Evolutionary conservation across 2,797 vertebrate genomes (phyloP).

Genomic region (Sebastes ruberrimus): DNA sequence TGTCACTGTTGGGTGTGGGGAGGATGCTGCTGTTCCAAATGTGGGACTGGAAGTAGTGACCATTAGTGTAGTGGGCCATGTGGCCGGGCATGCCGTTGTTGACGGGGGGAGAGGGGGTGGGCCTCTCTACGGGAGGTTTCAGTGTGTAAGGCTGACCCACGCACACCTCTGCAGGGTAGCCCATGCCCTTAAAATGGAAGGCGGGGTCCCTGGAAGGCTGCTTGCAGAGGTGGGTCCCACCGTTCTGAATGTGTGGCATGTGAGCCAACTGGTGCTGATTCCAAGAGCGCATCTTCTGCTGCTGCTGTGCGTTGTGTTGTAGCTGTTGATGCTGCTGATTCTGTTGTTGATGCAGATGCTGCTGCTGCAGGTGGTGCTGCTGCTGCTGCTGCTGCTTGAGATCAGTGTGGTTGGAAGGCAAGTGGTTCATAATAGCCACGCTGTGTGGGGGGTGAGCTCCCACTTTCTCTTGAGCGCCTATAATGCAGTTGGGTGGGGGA

Average conservation of each 20-base stretch:
- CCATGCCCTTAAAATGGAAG: slow-evolving; percentile 89
- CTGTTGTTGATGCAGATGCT: slow-evolving; percentile 68
- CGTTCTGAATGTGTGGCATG: slow-evolving; percentile 91
- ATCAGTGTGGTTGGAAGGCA: slow-evolving; percentile 89
- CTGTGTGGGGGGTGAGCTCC: slow-evolving; percentile 82
- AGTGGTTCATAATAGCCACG: slow-evolving; percentile 88
- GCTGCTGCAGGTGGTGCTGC: slow-evolving; percentile 43
- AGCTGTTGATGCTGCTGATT: slow-evolving; percentile 74
- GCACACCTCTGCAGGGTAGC: slow-evolving; percentile 94
- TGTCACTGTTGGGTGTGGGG: slow-evolving; percentile 99
- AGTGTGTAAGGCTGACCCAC: slow-evolving; percentile 94
- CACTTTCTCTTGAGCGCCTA: slow-evolving; percentile 87
- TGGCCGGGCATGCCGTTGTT: slow-evolving; percentile 89
- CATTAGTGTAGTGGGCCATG: slow-evolving; percentile 91
- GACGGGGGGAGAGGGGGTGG: slow-evolving; percentile 94
- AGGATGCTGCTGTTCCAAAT: slow-evolving; percentile 98
- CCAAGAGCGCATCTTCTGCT: slow-evolving; percentile 92
- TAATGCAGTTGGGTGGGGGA: slow-evolving; percentile 83
- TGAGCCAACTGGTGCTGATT: slow-evolving; percentile 95
- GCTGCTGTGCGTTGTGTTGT: slow-evolving; percentile 79
- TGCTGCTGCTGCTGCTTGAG: slow-evolving; percentile 90
- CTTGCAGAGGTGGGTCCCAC: slow-evolving; percentile 87
- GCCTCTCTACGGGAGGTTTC: slow-evolving; percentile 94
- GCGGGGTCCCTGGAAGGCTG: slow-evolving; percentile 85
- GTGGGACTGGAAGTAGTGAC: slow-evolving; percentile 93